phyloP scores from a whole-genome alignment of 2,113 vertebrate genomes.

The Fulica atra region DNA sequence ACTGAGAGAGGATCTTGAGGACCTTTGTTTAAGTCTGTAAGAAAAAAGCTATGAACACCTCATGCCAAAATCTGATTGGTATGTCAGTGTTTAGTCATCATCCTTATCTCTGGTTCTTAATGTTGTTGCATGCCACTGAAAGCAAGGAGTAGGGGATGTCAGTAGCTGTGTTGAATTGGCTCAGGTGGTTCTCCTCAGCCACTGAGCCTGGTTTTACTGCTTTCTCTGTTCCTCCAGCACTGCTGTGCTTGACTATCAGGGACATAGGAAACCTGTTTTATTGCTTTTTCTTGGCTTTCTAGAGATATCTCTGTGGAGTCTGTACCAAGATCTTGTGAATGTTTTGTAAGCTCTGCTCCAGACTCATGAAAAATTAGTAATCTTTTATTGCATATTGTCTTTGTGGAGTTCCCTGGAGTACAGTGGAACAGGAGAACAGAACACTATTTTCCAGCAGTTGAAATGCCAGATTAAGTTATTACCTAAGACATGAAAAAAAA shows the following conservation, averaged over 20 bases:
- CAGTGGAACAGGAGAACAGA: neutral
- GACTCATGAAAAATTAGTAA: neutral
- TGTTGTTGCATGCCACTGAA: neutral
- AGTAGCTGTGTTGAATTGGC: neutral
- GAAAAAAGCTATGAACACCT: neutral
- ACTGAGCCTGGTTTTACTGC: neutral
- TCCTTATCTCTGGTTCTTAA: neutral
- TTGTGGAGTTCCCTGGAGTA: neutral
- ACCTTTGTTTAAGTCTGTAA: neutral
- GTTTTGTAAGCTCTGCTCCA: neutral
- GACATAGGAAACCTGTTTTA: neutral
- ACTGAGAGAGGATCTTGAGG: neutral
- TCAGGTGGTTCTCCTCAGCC: neutral
- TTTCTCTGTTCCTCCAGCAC: neutral
- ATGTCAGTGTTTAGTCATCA: neutral
- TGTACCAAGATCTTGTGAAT: neutral
- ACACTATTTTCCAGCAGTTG: neutral
- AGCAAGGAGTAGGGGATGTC: neutral
- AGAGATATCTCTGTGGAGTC: neutral
- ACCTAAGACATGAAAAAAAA: neutral
- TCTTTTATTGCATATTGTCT: neutral
- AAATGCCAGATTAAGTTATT: neutral
- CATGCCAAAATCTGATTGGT: neutral
- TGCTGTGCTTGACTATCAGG: neutral
- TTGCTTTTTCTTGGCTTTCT: neutral